These are phyloP conservation scores for Phylloscopus whistleri DNA, from an alignment of 2,113 vertebrate genomes.

Conservation along the genomic window DNA sequence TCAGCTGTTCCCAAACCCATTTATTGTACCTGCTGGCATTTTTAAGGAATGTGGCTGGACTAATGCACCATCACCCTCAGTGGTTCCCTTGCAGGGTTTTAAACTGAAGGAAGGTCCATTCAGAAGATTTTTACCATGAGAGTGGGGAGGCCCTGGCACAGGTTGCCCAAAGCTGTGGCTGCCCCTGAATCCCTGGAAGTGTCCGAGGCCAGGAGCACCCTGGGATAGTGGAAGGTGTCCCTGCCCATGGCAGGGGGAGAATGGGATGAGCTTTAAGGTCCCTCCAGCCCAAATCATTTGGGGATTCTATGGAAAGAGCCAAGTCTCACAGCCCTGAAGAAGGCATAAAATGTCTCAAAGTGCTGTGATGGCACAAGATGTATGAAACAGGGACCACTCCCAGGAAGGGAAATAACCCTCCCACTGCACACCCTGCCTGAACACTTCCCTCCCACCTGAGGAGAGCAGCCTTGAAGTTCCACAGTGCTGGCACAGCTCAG, in stretches of 20 bases:
- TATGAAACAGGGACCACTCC: neutral
- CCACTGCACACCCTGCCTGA: neutral
- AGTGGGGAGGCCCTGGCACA: neutral
- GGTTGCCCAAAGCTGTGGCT: neutral
- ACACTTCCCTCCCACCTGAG: accelerated
- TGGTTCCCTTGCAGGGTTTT: neutral
- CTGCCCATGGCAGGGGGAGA: neutral
- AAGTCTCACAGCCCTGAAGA: neutral
- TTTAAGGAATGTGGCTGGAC: neutral
- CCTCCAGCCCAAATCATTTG: neutral
- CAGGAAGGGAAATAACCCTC: neutral
- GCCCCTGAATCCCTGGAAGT: neutral
- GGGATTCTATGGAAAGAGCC: neutral
- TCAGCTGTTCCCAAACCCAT: neutral
- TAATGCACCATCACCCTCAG: neutral
- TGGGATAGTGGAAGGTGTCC: neutral
- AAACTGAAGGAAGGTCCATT: neutral
- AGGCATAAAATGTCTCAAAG: neutral
- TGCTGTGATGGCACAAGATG: neutral
- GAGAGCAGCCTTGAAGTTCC: neutral
- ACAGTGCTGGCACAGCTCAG: accelerated
- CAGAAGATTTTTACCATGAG: neutral
- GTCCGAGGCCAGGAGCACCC: neutral
- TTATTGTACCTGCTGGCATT: neutral
- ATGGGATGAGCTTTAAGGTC: neutral